Percentiles rank a stretch among this genome's conserved stretches.
Conservation (phyloP, 1,140 invertebrate genomes). For the Orchesella cincta region DNA sequence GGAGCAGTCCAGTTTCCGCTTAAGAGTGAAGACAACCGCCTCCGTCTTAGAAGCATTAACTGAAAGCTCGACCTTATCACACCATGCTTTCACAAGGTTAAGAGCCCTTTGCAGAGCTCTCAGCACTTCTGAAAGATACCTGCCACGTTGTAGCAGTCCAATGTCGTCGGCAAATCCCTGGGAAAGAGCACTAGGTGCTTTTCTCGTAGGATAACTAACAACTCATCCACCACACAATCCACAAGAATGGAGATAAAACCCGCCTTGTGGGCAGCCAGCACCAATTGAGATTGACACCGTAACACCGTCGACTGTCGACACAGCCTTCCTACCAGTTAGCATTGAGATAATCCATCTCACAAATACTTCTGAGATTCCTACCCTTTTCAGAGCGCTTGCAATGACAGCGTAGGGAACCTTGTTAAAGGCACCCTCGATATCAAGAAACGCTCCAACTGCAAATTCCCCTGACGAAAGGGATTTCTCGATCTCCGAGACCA, state of each 20-base stretch:
- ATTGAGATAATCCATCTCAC: conserved; percentile 1
- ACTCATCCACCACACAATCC: conserved; percentile 29
- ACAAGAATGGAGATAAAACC: conserved; percentile 34
- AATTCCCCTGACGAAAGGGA: background rate
- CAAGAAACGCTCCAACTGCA: background rate
- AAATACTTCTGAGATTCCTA: background rate
- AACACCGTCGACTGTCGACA: background rate
- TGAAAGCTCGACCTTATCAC: conserved; percentile 16
- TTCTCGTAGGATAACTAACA: background rate
- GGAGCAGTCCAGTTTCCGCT: background rate
- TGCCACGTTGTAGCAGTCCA: background rate
- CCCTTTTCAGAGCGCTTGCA: background rate
- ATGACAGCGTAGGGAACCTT: background rate
- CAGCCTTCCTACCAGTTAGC: background rate
- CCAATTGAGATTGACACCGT: background rate
- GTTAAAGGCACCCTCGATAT: conserved; percentile 18
- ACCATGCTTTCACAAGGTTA: conserved; percentile 26
- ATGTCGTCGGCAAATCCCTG: conserved; percentile 38
- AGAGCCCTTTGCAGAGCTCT: background rate
- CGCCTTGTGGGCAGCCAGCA: conserved; percentile 38
- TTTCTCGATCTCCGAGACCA: background rate
- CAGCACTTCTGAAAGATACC: background rate
- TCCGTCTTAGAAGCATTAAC: conserved; percentile 28
- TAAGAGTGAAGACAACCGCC: conserved; percentile 11
- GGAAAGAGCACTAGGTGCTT: background rate